Percentiles rank a stretch among this genome's conserved stretches.
phyloP scores from a whole-genome alignment of 1,140 invertebrate genomes.

The Mesaphorura yosii region DNA sequence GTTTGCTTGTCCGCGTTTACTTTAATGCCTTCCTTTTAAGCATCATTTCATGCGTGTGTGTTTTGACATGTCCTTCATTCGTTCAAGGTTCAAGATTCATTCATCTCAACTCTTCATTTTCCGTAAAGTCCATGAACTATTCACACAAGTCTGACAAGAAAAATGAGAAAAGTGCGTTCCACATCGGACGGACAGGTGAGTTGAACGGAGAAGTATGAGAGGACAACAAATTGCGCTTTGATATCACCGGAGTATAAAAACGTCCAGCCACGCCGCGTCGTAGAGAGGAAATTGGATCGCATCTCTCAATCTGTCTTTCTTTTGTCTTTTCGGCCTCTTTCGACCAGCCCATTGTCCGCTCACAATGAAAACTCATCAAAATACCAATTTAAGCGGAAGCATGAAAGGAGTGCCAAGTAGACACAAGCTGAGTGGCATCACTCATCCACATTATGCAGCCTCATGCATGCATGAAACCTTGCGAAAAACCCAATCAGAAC shows the following conservation, averaged over 20 bases:
- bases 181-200: not conserved
- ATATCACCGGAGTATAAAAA: no score
- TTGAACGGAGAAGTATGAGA: not conserved
- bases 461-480: no score
- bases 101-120: not conserved
- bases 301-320: constrained; percentile 8
- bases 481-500: no score
- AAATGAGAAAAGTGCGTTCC: not conserved
- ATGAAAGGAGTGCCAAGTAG: no score
- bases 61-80: not conserved
- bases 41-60: not conserved
- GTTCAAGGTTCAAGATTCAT: not conserved
- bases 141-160: not conserved
- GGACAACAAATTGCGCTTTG: no score
- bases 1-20: not conserved
- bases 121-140: not conserved
- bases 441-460: no score
- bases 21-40: not conserved
- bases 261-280: no score
- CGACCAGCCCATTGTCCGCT: not conserved
- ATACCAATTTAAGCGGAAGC: no score
- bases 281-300: constrained; percentile 13
- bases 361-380: not conserved
- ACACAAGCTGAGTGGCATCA: no score
- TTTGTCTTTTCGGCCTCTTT: not conserved